phyloP scores from a whole-genome alignment of 2,888 invertebrate species.

The Archips xylosteana region DNA sequence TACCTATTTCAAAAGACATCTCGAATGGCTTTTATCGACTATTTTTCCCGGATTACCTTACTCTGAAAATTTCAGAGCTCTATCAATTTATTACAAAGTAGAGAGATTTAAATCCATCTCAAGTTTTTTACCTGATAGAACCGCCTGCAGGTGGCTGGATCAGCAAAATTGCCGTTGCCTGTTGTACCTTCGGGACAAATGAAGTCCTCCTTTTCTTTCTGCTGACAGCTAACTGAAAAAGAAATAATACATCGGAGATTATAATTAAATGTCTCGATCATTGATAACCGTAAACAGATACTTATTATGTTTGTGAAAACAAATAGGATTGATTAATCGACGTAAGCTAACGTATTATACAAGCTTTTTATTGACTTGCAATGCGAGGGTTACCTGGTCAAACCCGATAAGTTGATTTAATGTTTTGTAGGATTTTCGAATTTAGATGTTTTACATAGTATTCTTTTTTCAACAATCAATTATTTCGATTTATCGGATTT shows the following conservation, averaged over 20 bases:
- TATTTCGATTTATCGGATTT: no score
- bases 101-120: constrained; percentile 18
- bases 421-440: no score
- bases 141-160: constrained; percentile 94
- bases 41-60: constrained; percentile 31
- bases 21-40: constrained; percentile 8
- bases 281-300: neutral
- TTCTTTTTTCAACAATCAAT: no score
- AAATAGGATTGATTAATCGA: no score
- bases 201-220: constrained; percentile 88
- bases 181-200: constrained; percentile 91
- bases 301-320: neutral
- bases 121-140: constrained; percentile 92
- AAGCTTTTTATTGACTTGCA: no score
- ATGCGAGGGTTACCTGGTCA: no score
- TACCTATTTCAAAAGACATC: constrained; percentile 5
- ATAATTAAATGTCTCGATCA: neutral
- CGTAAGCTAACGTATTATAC: no score
- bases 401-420: no score
- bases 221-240: constrained; percentile 74
- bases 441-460: no score
- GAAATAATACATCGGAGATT: constrained; percentile 22
- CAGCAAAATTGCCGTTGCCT: constrained; percentile 95
- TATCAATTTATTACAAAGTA: constrained; percentile 26
- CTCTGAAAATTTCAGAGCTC: constrained; percentile 15